Evolutionary conservation across 2,797 vertebrate species (phyloP).

Genomic region (Sparus aurata): DNA sequence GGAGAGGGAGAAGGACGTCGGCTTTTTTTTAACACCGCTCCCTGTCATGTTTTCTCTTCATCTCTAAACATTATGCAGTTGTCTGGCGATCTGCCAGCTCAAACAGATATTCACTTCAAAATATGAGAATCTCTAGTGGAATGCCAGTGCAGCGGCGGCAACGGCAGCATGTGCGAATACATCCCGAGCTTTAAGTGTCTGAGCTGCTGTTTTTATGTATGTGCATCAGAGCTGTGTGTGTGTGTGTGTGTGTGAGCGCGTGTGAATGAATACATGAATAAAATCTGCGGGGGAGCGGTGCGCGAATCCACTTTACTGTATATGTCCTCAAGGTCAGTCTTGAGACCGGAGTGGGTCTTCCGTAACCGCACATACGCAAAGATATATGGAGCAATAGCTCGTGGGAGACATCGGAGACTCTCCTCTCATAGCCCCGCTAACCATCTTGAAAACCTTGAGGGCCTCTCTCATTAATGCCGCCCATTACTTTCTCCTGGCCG

Average conservation of each 20-base stretch:
- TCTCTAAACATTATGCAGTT: constrained; percentile 69
- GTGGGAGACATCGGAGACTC: constrained; percentile 47
- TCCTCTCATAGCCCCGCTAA: constrained; percentile 39
- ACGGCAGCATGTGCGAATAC: constrained; percentile 32
- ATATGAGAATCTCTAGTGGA: constrained; percentile 49
- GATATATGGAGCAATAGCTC: constrained; percentile 40
- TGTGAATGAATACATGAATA: constrained; percentile 65
- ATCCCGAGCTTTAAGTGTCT: constrained; percentile 25
- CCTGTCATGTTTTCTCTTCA: constrained; percentile 70
- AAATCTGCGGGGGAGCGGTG: constrained; percentile 15
- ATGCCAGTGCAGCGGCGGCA: constrained; percentile 32
- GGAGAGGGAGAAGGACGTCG: constrained; percentile 49
- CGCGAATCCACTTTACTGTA: constrained; percentile 52
- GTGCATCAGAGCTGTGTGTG: constrained; percentile 36
- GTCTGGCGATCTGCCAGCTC: constrained; percentile 64
- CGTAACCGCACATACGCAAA: not conserved
- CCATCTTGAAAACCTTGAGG: constrained; percentile 73
- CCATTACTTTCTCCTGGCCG: constrained; percentile 69
- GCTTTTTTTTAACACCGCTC: constrained; percentile 52
- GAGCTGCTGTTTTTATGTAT: constrained; percentile 42
- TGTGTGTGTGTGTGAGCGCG: not conserved
- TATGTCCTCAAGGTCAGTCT: constrained; percentile 72
- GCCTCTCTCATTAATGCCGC: constrained; percentile 67
- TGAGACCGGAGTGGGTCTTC: constrained; percentile 19
- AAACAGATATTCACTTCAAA: constrained; percentile 60